A percentile compares a stretch with the other conserved stretches of the same genome.
Evolutionary conservation across 2,113 vertebrate species (phyloP).

Genomic region (Cranoglanis bouderius): DNA sequence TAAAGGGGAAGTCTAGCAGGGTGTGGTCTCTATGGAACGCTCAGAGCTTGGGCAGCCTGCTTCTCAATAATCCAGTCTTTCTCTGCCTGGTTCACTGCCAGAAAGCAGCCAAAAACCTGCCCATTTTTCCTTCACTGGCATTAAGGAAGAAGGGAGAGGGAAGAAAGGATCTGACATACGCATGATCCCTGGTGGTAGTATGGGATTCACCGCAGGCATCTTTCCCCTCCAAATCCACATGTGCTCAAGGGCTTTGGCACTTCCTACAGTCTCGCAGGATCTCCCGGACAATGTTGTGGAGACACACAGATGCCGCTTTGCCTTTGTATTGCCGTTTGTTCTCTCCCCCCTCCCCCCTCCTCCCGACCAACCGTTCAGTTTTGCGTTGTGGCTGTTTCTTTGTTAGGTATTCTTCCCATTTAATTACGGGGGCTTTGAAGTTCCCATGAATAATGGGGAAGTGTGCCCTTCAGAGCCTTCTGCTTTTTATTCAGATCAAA

Average conservation of each 20-base stretch:
- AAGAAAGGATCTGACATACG: conserved; percentile 31
- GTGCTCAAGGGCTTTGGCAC: conserved; percentile 33
- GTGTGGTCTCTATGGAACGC: conserved; percentile 28
- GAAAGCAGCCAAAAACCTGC: neutral
- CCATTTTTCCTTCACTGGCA: neutral
- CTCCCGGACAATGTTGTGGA: conserved; percentile 35
- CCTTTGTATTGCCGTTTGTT: conserved; percentile 40
- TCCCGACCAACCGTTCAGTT: conserved; percentile 29
- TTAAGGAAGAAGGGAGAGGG: neutral
- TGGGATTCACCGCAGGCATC: conserved; percentile 27
- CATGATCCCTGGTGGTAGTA: conserved; percentile 13
- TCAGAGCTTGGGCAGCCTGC: conserved; percentile 9
- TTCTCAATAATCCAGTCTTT: neutral
- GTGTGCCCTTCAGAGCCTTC: conserved; percentile 58
- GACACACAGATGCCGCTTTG: conserved; percentile 8
- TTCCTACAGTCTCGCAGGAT: conserved; percentile 46
- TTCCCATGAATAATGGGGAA: conserved; percentile 56
- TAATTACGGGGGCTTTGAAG: conserved; percentile 61
- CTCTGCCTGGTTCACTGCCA: neutral
- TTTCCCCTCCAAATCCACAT: conserved; percentile 39
- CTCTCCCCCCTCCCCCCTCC: neutral
- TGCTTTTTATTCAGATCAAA: conserved; percentile 66
- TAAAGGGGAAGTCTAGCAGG: conserved; percentile 37
- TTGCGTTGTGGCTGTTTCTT: conserved; percentile 54
- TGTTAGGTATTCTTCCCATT: conserved; percentile 61